Base-by-base conservation (phyloP, 2,113 vertebrate species). In the Edolisoma coerulescens region DNA sequence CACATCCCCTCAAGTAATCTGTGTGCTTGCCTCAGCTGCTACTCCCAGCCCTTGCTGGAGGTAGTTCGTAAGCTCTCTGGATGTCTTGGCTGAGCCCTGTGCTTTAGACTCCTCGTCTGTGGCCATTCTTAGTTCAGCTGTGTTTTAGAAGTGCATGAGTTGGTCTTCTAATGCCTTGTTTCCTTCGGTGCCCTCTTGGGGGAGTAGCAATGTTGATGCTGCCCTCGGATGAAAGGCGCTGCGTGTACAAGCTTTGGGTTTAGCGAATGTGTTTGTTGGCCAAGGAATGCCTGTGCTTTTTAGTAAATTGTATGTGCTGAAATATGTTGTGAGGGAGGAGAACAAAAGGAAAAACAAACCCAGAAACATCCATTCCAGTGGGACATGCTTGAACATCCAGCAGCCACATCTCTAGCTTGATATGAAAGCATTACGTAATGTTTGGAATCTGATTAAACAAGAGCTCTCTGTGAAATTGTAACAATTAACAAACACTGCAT, bases 331-430 rank as follows among this genome's bases (percentile, higher is more conserved):
- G 83, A 81, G 76, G 57, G 75, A 90, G 70, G 74, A 87, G 71
- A 84, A 53, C 69, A 84, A 80, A 85, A 77, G 69, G 67, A 80
- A 80, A 87, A 77, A 65, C 90, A 91, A 94, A 88, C 15, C 3
- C 82, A 47, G 95, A 97, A 97, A 87, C 81, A 53, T 67, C 77
- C 80, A 91, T 54, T 95, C 83, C 84, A 59, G 56, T 88, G 96
- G 86, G 83, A 95, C 56, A 6, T 65, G 82, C 82, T 67, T 73
- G 52, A 95, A 41, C 52, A 76, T 92, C 90, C 79, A 92, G 57
- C 87, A 85, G 95, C 91, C 45, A 22, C 7, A 3, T 84, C 70
- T 65, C 74, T 59, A 75, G 71, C 70, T 92, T 70, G 49, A 44
- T 53, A 37, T 69, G 67, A 95, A 83, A 87, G 82, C 71, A 27